Evolutionary conservation across 2,113 vertebrate species (phyloP), one percentile per base, ranked within the genome.

Genomic region (Gallinago jamesoni): DNA sequence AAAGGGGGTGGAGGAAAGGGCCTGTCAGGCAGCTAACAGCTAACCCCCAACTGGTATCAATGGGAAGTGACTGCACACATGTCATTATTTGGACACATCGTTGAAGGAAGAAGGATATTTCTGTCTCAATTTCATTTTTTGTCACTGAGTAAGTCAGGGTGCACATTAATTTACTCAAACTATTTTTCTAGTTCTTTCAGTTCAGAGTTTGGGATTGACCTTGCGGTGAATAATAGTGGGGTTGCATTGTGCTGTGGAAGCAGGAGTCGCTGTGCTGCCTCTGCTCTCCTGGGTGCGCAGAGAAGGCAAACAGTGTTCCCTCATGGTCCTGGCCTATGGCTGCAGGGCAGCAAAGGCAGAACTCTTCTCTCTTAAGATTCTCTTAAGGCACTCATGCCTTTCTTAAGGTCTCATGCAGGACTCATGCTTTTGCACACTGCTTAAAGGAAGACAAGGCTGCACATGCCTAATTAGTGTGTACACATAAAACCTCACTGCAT

Each of bases 381-480:
- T 75, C 53, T 68, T 56, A 48, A 33, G 43, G 14, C 60, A 57
- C 1, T 1, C 14, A 87, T 41, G 12, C 20, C 48, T 79, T 82
- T 70, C 55, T 70, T 2, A n/a, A 87, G 48, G 8, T 68, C 14
- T 82, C 20, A 24, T 24, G 9, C 19, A 75, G n/a, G 67, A 24
- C 14, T 47, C 25, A 24, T 70, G 77, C 56, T 63, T 70, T 55
- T 63, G 41, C 33, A 39, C 27, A 35, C 45, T 84, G 25, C 60
- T 82, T 78, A 79, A 70, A 81, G 77, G 47, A 77, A 84, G 50
- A 50, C 35, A 70, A 72, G 27, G 31, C 14, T 39, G 39, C n/a
- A 43, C 0, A 0, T 60, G 48, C 39, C 43, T 30, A 7, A 39
- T 60, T 30, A 17, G 16, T 62, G 53, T 21, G 35, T 48, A 23